Evolutionary conservation across 30 jellyfish, hydroid and myxozoan species (phyloP).

Genomic region (Clytia hemisphaerica): DNA sequence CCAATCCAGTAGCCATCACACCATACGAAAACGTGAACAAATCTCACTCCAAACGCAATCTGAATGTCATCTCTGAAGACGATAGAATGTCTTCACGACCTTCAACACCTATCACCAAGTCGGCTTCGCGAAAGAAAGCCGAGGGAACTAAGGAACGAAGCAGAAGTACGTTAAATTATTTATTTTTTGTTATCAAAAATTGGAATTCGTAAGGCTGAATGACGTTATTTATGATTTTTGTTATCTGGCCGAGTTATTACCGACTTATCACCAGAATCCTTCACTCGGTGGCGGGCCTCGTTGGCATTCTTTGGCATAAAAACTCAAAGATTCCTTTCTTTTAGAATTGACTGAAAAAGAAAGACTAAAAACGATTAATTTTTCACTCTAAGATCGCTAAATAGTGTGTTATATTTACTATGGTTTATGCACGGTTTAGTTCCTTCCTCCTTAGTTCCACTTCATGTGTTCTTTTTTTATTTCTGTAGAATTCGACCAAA

Average conservation of each 20-base stretch:
- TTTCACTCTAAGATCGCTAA: too few species aligned
- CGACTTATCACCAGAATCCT: too few species aligned
- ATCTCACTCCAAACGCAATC: background rate
- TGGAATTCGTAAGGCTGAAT: too few species aligned
- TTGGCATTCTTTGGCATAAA: too few species aligned
- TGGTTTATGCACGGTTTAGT: background rate
- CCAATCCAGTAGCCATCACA: background rate
- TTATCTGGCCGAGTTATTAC: too few species aligned
- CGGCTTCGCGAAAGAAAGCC: background rate
- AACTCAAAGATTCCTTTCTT: too few species aligned
- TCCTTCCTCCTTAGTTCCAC: background rate
- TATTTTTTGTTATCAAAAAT: too few species aligned
- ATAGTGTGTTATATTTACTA: too few species aligned
- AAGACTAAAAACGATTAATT: too few species aligned
- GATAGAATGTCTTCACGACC: constrained; percentile 13
- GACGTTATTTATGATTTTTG: too few species aligned
- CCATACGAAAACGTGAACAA: background rate
- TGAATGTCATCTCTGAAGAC: background rate
- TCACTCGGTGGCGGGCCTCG: too few species aligned
- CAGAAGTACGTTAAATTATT: background rate
- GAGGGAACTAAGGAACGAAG: constrained; percentile 6
- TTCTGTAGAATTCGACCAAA: constrained; percentile 51
- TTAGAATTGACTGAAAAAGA: too few species aligned
- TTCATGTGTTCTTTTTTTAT: background rate
- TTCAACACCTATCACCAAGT: background rate